Conservation (phyloP, 2,113 vertebrate species). For the Colossoma macropomum region DNA sequence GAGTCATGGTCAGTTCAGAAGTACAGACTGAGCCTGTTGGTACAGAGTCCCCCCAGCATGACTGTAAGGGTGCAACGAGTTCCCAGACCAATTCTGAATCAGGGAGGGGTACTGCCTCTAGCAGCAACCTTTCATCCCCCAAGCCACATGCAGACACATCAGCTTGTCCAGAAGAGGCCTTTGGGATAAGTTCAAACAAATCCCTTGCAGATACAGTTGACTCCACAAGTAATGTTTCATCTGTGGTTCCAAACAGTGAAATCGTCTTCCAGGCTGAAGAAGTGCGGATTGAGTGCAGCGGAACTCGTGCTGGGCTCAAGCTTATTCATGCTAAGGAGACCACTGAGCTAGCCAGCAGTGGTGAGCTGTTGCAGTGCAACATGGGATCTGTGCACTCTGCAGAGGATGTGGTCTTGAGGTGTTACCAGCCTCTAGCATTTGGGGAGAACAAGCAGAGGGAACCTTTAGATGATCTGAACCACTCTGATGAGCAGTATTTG, state of each 20-base stretch:
- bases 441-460: slow-evolving; percentile 4
- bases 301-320: slow-evolving; percentile 61
- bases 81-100: slow-evolving; percentile 44
- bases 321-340: slow-evolving; percentile 65
- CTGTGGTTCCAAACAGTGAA: slow-evolving; percentile 58
- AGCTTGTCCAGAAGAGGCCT: background rate
- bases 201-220: background rate
- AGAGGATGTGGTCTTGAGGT: slow-evolving; percentile 40
- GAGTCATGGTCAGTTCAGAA: slow-evolving; percentile 71
- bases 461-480: background rate
- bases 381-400: slow-evolving; percentile 37
- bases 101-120: background rate
- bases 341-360: slow-evolving; percentile 59
- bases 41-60: background rate
- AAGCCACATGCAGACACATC: slow-evolving; percentile 15
- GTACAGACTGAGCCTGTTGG: slow-evolving; percentile 76
- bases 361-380: slow-evolving; percentile 64
- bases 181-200: background rate
- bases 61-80: background rate
- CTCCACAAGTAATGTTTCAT: background rate
- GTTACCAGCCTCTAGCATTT: slow-evolving; percentile 29
- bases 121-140: background rate
- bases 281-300: slow-evolving; percentile 72
- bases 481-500: slow-evolving; percentile 34
- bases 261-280: slow-evolving; percentile 76